Percentiles rank a stretch among this genome's conserved stretches.
phyloP scores from a whole-genome alignment of 2,888 invertebrate genomes.

The Tridacna gigas region DNA sequence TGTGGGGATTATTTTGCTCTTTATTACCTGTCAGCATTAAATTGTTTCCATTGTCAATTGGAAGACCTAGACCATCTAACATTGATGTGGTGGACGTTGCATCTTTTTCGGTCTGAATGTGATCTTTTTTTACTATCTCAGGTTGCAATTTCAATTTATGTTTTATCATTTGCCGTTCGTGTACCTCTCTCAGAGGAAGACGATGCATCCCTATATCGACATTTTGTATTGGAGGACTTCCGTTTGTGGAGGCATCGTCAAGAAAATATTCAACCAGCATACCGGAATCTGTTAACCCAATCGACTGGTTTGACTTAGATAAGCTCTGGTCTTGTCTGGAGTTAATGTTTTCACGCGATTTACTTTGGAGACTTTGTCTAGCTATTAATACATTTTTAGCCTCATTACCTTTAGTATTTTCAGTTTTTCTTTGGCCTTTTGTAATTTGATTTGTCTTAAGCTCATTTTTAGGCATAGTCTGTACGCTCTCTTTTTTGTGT shows the following conservation, averaged over 20 bases:
- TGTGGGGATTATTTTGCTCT: background rate
- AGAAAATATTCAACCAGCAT: constrained; percentile 6
- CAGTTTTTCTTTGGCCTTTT: background rate
- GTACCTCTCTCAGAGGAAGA: constrained; percentile 14
- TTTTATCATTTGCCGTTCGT: constrained; percentile 11
- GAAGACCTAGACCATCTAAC: background rate
- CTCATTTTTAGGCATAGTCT: background rate
- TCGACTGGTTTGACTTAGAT: background rate
- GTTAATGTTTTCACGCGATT: too few species aligned
- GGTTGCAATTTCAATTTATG: constrained; percentile 16
- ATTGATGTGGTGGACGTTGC: background rate
- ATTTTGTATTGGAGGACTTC: background rate
- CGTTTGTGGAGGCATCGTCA: background rate
- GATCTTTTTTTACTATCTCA: background rate
- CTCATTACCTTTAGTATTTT: background rate
- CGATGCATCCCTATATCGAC: background rate
- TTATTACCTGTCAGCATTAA: background rate
- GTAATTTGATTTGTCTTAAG: background rate
- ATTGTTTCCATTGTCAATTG: background rate
- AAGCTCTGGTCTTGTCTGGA: background rate
- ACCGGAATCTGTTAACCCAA: background rate
- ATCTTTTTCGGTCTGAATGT: background rate
- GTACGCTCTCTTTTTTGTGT: constrained; percentile 13
- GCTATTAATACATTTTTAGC: background rate
- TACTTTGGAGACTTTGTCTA: background rate